Evolutionary conservation across 2,797 vertebrate genomes (phyloP).

Genomic region (Xyrichtys novacula): DNA sequence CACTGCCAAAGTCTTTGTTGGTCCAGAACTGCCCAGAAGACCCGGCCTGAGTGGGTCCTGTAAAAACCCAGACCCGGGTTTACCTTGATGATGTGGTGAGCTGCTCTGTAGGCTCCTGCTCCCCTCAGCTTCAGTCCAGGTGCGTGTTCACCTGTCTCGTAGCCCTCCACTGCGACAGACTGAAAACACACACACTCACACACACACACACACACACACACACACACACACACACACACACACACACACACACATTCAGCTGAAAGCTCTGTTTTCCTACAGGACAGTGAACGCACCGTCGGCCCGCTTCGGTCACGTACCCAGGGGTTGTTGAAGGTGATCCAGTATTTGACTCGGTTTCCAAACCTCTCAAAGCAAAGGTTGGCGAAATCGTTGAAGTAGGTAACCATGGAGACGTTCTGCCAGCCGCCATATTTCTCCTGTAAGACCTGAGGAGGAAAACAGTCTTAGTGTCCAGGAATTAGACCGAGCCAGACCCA

Average conservation of each 20-base stretch:
- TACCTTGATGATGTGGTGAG: slow-evolving; percentile 95
- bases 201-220: no score
- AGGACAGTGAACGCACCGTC: no score
- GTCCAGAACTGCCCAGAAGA: no score
- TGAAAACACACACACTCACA: slow-evolving; percentile 51
- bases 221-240: no score
- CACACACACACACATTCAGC: no score
- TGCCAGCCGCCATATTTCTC: slow-evolving; percentile 94
- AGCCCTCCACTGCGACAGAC: slow-evolving; percentile 92
- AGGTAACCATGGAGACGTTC: slow-evolving; percentile 90
- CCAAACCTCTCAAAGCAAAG: slow-evolving; percentile 95
- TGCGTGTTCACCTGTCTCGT: slow-evolving; percentile 92
- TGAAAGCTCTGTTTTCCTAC: no score
- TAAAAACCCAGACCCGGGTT: slow-evolving; percentile 34
- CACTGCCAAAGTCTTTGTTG: no score
- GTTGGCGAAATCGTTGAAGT: slow-evolving; percentile 93
- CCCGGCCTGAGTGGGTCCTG: no score
- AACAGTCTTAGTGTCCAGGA: no score
- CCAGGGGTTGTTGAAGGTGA: slow-evolving; percentile 95
- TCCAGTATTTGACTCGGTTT: slow-evolving; percentile 93
- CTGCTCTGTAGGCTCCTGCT: slow-evolving; percentile 89
- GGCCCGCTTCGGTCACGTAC: no score
- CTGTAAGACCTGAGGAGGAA: slow-evolving; percentile 88
- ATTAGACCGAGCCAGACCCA: no score
- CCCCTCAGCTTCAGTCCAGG: slow-evolving; percentile 91